These are phyloP conservation scores for Antheraea yamamai DNA, from an alignment of 2,888 invertebrate genomes.

Conservation along the genomic window DNA sequence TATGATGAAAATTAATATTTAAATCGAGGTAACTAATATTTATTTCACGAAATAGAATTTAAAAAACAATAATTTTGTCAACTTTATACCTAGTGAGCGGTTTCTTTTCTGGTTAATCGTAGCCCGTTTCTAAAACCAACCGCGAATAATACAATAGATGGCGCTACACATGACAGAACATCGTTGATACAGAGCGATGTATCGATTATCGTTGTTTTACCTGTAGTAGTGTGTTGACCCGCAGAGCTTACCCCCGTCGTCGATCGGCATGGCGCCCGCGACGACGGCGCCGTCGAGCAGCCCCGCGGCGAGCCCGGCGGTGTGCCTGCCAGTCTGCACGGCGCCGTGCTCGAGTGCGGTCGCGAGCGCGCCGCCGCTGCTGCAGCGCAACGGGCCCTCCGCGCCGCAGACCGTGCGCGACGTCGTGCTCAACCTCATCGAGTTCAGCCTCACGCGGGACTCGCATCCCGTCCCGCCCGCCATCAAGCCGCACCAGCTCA, in stretches of 20 bases:
- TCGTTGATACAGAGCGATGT: no score
- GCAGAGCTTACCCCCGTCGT: slow-evolving; percentile 51
- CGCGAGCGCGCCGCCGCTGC: slow-evolving; percentile 29
- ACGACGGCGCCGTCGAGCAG: slow-evolving; percentile 53
- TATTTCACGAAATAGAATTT: no score
- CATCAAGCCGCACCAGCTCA: slow-evolving; percentile 53
- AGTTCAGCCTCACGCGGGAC: slow-evolving; percentile 88
- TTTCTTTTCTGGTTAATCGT: no score
- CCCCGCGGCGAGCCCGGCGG: slow-evolving; percentile 67
- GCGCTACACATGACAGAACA: no score
- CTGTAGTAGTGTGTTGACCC: neutral
- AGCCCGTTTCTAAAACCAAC: no score
- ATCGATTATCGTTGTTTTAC: no score
- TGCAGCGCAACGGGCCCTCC: slow-evolving; percentile 50
- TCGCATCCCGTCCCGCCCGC: slow-evolving; percentile 70
- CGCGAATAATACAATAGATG: no score
- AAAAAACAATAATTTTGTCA: no score
- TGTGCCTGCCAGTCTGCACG: slow-evolving; percentile 37
- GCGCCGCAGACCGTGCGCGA: slow-evolving; percentile 90
- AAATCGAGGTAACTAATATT: no score
- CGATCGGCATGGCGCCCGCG: slow-evolving; percentile 35
- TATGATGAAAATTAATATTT: no score
- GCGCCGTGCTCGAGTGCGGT: slow-evolving; percentile 42
- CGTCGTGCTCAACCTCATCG: slow-evolving; percentile 91
- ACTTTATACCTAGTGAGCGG: no score